These are phyloP conservation scores for Drosophila paracracens DNA, from an alignment of 2,888 invertebrate genomes.

Conservation along the genomic window DNA sequence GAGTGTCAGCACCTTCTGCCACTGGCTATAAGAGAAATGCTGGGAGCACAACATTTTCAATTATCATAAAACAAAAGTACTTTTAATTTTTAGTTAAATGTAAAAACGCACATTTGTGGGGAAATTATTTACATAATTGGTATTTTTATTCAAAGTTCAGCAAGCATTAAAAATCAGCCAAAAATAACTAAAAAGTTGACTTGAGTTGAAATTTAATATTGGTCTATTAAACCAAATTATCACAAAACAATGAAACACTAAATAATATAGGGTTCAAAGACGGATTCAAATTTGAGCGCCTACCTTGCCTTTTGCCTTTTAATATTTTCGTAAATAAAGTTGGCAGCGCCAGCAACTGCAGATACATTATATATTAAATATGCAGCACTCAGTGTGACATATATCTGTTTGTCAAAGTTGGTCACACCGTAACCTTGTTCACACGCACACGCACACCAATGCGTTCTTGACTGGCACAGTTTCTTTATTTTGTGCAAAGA, in stretches of 20 bases:
- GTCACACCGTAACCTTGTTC: slow-evolving; percentile 42
- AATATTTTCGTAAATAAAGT: slow-evolving; percentile 27
- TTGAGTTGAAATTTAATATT: neutral
- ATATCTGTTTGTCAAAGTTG: slow-evolving; percentile 17
- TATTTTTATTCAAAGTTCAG: neutral
- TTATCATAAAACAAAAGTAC: neutral
- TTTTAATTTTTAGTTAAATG: neutral
- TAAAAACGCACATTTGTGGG: neutral
- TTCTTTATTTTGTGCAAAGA: slow-evolving; percentile 72
- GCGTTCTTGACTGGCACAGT: slow-evolving; percentile 70
- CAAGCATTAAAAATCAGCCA: neutral
- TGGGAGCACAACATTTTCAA: neutral
- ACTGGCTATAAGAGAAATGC: too few species aligned
- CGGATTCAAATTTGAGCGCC: slow-evolving; percentile 29
- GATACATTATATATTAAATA: neutral
- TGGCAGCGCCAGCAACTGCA: slow-evolving; percentile 40
- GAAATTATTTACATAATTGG: neutral
- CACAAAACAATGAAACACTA: neutral
- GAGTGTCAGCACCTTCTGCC: neutral
- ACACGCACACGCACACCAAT: slow-evolving; percentile 65
- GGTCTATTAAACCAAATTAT: neutral
- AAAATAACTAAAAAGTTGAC: neutral
- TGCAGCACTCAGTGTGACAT: neutral
- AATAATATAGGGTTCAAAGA: neutral
- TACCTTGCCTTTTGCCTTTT: neutral